These are phyloP conservation scores for Apodemia duryi DNA, from an alignment of 2,888 invertebrate species.

Conservation along the genomic window DNA sequence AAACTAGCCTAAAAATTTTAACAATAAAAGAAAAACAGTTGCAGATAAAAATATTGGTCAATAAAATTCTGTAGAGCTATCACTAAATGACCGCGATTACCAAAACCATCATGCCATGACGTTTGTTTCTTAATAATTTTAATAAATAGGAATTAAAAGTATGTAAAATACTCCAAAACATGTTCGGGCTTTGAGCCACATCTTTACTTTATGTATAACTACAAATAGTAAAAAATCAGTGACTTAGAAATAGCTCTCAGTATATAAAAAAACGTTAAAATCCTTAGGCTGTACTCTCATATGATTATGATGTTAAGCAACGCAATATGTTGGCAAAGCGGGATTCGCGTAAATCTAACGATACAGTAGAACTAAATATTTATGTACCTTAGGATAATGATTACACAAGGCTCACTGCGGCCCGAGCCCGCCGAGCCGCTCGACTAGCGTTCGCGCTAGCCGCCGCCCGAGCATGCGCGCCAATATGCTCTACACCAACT, in stretches of 20 bases:
- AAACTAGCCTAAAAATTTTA: constrained; percentile 79
- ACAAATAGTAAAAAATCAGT: constrained; percentile 71
- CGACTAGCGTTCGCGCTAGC: constrained; percentile 32
- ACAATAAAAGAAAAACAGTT: constrained; percentile 71
- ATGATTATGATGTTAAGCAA: constrained; percentile 77
- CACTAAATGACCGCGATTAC: constrained; percentile 69
- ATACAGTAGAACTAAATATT: constrained; percentile 76
- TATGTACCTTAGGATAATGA: constrained; percentile 76
- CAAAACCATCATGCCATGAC: constrained; percentile 73
- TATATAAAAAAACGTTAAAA: constrained; percentile 76
- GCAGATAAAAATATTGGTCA: constrained; percentile 73
- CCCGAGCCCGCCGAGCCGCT: constrained; percentile 42
- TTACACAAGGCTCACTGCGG: constrained; percentile 73
- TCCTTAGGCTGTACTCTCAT: constrained; percentile 78
- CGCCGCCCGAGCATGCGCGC: not conserved
- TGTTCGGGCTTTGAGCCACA: constrained; percentile 65
- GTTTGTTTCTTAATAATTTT: constrained; percentile 59
- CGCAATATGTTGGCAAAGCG: constrained; percentile 78
- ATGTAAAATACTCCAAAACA: constrained; percentile 76
- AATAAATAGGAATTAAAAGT: constrained; percentile 67
- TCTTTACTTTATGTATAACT: constrained; percentile 47
- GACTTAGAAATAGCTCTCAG: constrained; percentile 80
- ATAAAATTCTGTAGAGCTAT: constrained; percentile 76
- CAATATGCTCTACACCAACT: not conserved
- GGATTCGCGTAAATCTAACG: constrained; percentile 76